phyloP scores from a whole-genome alignment of 1,140 invertebrate species.

The Cecropterus lyciades region DNA sequence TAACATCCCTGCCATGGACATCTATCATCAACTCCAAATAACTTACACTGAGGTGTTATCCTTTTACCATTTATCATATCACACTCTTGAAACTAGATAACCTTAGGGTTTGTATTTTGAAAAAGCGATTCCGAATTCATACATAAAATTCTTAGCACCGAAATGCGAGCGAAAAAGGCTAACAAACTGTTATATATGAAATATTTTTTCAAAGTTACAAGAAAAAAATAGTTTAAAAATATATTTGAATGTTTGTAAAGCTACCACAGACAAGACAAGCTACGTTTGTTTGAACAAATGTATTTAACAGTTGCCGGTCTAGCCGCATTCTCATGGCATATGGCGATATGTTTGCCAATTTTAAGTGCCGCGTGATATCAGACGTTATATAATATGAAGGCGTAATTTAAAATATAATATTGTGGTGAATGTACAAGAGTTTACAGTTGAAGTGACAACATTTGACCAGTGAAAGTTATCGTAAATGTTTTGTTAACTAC shows the following conservation, averaged over 20 bases:
- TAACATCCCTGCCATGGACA: no score
- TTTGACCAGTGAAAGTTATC: conserved; percentile 20
- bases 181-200: no score
- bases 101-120: no score
- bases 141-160: no score
- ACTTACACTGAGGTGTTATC: no score
- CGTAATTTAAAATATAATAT: neutral
- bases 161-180: no score
- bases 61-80: no score
- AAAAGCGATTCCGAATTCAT: no score
- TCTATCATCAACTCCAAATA: no score
- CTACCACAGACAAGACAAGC: neutral
- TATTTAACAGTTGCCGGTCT: conserved; percentile 18
- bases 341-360: conserved; percentile 8
- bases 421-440: conserved; percentile 10
- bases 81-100: no score
- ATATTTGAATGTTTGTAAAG: neutral
- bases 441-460: conserved; percentile 18
- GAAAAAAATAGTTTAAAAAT: neutral
- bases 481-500: conserved; percentile 10
- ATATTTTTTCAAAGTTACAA: no score
- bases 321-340: neutral
- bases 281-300: conserved; percentile 14
- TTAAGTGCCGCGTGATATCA: conserved; percentile 5
- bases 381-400: neutral